Percentiles rank a stretch among this genome's conserved stretches.
phyloP scores from a whole-genome alignment of 2,113 vertebrate species.

The Mystacornis crossleyi region DNA sequence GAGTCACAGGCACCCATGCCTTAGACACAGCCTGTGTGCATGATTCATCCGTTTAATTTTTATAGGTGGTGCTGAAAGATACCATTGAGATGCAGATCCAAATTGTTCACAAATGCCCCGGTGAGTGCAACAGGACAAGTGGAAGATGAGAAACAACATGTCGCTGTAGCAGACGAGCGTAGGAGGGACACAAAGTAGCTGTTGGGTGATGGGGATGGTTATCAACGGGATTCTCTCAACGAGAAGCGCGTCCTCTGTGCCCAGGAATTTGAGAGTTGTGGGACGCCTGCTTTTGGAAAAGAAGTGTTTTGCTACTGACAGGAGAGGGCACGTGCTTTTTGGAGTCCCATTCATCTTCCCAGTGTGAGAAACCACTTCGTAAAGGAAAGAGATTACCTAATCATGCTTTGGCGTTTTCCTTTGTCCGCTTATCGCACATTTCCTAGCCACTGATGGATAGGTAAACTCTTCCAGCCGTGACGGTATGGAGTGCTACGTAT shows the following conservation, averaged over 20 bases:
- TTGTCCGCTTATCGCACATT: conserved; percentile 19
- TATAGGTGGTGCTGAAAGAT: conserved; percentile 33
- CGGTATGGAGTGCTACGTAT: not conserved
- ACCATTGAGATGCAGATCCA: not conserved
- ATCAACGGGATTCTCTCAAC: not conserved
- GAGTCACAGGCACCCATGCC: not conserved
- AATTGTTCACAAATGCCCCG: not conserved
- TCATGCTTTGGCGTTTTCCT: not conserved
- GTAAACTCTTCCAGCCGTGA: not conserved
- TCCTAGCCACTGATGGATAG: conserved; percentile 32
- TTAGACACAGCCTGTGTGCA: not conserved
- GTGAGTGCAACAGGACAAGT: not conserved
- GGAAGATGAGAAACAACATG: conserved; percentile 40
- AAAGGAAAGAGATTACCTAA: conserved; percentile 51
- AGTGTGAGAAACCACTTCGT: not conserved
- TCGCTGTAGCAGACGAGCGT: not conserved
- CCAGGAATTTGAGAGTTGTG: conserved; percentile 14
- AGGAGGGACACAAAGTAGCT: not conserved
- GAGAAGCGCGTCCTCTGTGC: not conserved
- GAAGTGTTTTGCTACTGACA: not conserved
- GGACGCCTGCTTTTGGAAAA: not conserved
- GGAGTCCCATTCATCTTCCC: not conserved
- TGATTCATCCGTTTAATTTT: conserved; percentile 50
- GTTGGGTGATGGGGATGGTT: not conserved
- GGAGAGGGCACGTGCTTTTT: not conserved